A percentile compares a stretch with the other conserved stretches of the same genome.
phyloP scores from a whole-genome alignment of 2,113 vertebrate species.

The Motacilla alba region DNA sequence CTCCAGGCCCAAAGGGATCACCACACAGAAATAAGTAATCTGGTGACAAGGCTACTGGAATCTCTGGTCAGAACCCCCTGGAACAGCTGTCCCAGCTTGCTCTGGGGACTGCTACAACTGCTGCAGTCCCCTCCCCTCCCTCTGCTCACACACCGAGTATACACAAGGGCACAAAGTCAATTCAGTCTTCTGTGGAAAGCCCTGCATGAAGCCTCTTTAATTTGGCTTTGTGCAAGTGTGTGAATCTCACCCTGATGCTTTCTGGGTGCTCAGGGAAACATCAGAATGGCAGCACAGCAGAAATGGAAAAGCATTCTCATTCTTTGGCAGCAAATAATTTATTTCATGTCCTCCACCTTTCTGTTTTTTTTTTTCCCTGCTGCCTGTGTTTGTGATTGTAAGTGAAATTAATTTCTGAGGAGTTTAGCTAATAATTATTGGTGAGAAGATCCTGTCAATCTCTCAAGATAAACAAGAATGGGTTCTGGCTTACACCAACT shows the following conservation, averaged over 20 bases:
- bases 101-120: neutral
- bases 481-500: neutral
- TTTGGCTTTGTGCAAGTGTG: neutral
- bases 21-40: neutral
- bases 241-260: neutral
- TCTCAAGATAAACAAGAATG: neutral
- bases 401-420: conserved; percentile 22
- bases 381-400: neutral
- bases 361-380: neutral
- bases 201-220: conserved; percentile 12
- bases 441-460: neutral
- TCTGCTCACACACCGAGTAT: neutral
- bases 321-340: neutral
- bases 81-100: neutral
- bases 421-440: conserved; percentile 6
- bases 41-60: neutral
- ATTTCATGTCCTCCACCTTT: neutral
- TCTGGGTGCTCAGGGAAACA: neutral
- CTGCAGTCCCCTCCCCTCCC: neutral
- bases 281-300: neutral
- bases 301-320: conserved; percentile 20
- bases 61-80: neutral
- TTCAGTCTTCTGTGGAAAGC: neutral
- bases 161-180: neutral
- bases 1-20: neutral